phyloP scores from a whole-genome alignment of 2,113 vertebrate species.

The Lucifuga dentata region DNA sequence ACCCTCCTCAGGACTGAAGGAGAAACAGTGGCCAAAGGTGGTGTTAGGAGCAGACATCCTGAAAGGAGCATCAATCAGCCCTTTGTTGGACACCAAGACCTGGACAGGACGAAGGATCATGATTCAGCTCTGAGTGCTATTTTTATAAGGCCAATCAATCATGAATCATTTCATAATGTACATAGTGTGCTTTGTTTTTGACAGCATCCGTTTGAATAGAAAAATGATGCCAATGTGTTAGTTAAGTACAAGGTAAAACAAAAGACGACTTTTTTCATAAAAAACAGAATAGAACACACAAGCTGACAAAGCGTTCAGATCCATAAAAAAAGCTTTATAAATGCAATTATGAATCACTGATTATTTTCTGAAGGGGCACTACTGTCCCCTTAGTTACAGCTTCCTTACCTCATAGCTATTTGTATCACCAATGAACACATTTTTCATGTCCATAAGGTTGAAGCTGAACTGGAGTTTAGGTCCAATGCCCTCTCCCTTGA shows the following conservation, averaged over 20 bases:
- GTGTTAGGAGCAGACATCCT: conserved; percentile 75
- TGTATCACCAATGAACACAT: conserved; percentile 80
- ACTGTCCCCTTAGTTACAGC: not conserved
- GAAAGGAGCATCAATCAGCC: conserved; percentile 86
- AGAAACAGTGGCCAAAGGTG: conserved; percentile 83
- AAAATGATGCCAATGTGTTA: too few relatives aligned
- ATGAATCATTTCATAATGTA: not conserved
- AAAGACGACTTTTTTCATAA: too few relatives aligned
- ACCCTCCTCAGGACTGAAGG: conserved; percentile 84
- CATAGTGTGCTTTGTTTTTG: too few relatives aligned
- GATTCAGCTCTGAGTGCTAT: not conserved
- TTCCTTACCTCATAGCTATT: conserved; percentile 85
- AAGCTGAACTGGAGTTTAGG: conserved; percentile 84
- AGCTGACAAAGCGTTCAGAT: too few relatives aligned
- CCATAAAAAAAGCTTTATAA: too few relatives aligned
- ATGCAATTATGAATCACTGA: too few relatives aligned
- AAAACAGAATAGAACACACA: too few relatives aligned
- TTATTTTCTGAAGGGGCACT: not conserved
- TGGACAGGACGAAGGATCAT: conserved; percentile 54
- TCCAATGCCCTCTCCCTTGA: conserved; percentile 87
- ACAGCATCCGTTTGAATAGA: too few relatives aligned
- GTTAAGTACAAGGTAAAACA: too few relatives aligned
- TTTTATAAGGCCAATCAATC: too few relatives aligned
- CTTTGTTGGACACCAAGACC: conserved; percentile 85
- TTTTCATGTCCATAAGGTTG: conserved; percentile 81